These are phyloP conservation scores for Antheraea yamamai DNA, from an alignment of 2,888 invertebrate species.

Conservation along the genomic window DNA sequence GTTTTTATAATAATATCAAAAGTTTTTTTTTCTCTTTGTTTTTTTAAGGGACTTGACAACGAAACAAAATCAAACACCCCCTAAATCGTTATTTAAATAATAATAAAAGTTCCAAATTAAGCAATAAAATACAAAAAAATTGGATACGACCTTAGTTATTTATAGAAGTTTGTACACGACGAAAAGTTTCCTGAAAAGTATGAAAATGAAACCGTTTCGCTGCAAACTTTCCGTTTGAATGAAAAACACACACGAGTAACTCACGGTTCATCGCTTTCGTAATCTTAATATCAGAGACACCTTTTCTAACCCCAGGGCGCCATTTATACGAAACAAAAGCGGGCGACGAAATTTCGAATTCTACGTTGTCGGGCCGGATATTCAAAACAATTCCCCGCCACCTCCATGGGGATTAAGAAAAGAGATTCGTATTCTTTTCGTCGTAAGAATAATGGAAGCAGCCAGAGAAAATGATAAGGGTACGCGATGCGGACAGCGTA, in stretches of 20 bases:
- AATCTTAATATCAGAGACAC: slow-evolving; percentile 43
- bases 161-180: not conserved
- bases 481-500: slow-evolving; percentile 32
- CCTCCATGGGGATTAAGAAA: slow-evolving; percentile 51
- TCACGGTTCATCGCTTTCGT: slow-evolving; percentile 36
- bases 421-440: slow-evolving; percentile 53
- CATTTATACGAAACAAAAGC: slow-evolving; percentile 49
- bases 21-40: too few species aligned
- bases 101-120: not conserved
- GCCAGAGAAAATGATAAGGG: slow-evolving; percentile 42
- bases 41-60: too few species aligned
- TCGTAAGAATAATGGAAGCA: slow-evolving; percentile 51
- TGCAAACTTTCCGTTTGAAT: slow-evolving; percentile 20
- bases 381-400: slow-evolving; percentile 57
- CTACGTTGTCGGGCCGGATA: slow-evolving; percentile 47
- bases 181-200: not conserved
- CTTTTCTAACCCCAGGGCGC: slow-evolving; percentile 38
- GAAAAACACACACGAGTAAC: slow-evolving; percentile 11
- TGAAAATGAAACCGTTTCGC: slow-evolving; percentile 4
- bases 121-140: not conserved
- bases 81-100: too few species aligned
- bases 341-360: slow-evolving; percentile 40
- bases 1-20: too few species aligned
- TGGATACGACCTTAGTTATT: not conserved
- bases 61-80: too few species aligned